These are phyloP conservation scores for Lanistes nyassanus DNA, from an alignment of 1,140 invertebrate species.

Conservation along the genomic window DNA sequence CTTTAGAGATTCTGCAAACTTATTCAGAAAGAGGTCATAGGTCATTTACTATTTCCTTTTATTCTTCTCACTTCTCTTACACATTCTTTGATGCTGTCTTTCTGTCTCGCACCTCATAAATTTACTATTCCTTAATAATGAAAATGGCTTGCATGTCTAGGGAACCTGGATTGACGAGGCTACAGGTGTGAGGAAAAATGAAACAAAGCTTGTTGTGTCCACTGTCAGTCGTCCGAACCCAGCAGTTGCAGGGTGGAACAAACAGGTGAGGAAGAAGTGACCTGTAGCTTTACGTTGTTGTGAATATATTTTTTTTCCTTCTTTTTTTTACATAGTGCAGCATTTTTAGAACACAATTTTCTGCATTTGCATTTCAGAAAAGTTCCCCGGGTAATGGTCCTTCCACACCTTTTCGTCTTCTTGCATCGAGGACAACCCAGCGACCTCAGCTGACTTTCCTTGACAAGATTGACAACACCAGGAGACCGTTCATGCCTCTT, in stretches of 20 bases:
- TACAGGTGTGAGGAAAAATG: constrained; percentile 74
- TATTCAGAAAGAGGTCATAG: no score
- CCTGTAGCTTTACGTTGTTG: no score
- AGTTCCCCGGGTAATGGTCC: constrained; percentile 9
- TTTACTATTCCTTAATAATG: no score
- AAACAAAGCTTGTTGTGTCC: constrained; percentile 67
- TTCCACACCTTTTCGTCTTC: constrained; percentile 70
- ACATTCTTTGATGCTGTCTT: no score
- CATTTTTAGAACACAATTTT: no score
- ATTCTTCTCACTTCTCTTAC: no score
- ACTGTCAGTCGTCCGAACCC: constrained; percentile 63
- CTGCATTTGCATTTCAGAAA: constrained; percentile 8
- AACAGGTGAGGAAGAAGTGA: constrained; percentile 48
- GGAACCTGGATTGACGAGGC: constrained; percentile 77
- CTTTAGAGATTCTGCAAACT: no score
- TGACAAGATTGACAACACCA: constrained; percentile 85
- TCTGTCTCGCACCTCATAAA: no score
- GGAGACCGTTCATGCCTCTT: constrained; percentile 81
- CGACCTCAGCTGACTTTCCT: constrained; percentile 87
- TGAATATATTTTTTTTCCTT: no score
- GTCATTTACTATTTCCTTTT: no score
- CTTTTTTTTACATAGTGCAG: no score
- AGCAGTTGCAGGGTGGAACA: constrained; percentile 72
- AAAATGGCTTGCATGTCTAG: constrained; percentile 53
- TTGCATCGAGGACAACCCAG: constrained; percentile 80